A percentile compares a stretch with the other conserved stretches of the same genome.
These are phyloP conservation scores for Artemia franciscana DNA, from an alignment of 1,140 invertebrate genomes.

Conservation along the genomic window DNA sequence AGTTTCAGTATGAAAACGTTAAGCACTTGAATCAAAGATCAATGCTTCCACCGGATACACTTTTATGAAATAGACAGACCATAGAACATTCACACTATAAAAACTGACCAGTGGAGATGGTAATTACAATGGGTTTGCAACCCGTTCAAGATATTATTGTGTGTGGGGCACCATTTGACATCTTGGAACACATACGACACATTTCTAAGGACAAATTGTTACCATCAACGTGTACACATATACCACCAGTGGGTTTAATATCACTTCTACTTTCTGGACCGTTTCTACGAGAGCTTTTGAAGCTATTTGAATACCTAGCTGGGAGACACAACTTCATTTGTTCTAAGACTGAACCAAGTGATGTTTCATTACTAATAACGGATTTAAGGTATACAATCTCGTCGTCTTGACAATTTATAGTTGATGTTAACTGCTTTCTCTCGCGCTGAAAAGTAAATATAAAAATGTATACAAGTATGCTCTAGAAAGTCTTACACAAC, in stretches of 20 bases:
- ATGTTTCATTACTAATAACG: slow-evolving; percentile 7
- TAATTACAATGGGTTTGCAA: too few species aligned
- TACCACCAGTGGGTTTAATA: slow-evolving; percentile 6
- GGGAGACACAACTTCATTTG: background rate
- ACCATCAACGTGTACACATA: slow-evolving; percentile 11
- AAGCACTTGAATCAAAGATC: too few species aligned
- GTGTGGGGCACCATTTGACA: background rate
- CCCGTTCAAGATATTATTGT: background rate
- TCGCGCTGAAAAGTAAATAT: background rate
- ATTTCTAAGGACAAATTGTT: slow-evolving; percentile 6
- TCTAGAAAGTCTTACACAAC: too few species aligned
- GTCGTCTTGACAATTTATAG: slow-evolving; percentile 5
- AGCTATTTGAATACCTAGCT: slow-evolving; percentile 4
- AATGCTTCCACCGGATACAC: too few species aligned
- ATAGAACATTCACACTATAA: too few species aligned
- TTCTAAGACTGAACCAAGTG: slow-evolving; percentile 5
- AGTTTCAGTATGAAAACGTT: too few species aligned
- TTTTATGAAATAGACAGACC: too few species aligned
- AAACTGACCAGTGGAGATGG: too few species aligned
- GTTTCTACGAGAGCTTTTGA: slow-evolving; percentile 1
- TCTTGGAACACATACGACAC: slow-evolving; percentile 8
- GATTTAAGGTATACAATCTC: slow-evolving; percentile 9
- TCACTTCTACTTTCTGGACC: background rate
- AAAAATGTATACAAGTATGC: too few species aligned
- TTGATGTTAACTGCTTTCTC: slow-evolving; percentile 1